A percentile compares a stretch with the other conserved stretches of the same genome.
Evolutionary conservation across 2,113 vertebrate species (phyloP).

Genomic region (Tetrao urogallus): DNA sequence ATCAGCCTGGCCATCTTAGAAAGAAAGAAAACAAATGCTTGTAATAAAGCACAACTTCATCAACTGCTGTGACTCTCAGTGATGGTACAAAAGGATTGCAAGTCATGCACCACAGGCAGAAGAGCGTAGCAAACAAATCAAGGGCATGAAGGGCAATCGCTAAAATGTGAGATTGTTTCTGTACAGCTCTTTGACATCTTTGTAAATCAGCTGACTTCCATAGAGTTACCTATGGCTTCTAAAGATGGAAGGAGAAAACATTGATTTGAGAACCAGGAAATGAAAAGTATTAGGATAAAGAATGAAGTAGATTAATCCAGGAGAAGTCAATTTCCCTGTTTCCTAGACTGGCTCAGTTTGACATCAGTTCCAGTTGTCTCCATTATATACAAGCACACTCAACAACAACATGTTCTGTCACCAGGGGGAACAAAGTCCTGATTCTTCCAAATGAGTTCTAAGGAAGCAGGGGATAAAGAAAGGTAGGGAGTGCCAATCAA

Average conservation of each 20-base stretch:
- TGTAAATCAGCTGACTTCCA: not conserved
- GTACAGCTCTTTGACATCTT: not conserved
- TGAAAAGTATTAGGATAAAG: not conserved
- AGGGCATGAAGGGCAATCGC: not conserved
- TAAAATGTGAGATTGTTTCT: not conserved
- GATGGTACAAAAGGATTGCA: not conserved
- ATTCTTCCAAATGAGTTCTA: not conserved
- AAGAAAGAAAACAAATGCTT: conserved; percentile 45
- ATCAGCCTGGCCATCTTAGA: not conserved
- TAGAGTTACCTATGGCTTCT: not conserved
- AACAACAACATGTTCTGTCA: not conserved
- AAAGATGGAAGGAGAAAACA: not conserved
- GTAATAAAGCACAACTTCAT: not conserved
- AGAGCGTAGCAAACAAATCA: conserved; percentile 10
- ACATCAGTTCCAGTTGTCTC: not conserved
- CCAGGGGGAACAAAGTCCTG: not conserved
- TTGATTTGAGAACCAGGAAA: not conserved
- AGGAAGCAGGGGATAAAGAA: not conserved
- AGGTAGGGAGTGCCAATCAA: not conserved
- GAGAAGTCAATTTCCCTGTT: not conserved
- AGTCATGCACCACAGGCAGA: not conserved
- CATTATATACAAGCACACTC: not conserved
- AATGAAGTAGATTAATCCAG: not conserved
- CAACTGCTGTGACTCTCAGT: not conserved
- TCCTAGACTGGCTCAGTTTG: not conserved